These are phyloP conservation scores for Danio choprae DNA, from an alignment of 2,797 vertebrate species.

Conservation along the genomic window DNA sequence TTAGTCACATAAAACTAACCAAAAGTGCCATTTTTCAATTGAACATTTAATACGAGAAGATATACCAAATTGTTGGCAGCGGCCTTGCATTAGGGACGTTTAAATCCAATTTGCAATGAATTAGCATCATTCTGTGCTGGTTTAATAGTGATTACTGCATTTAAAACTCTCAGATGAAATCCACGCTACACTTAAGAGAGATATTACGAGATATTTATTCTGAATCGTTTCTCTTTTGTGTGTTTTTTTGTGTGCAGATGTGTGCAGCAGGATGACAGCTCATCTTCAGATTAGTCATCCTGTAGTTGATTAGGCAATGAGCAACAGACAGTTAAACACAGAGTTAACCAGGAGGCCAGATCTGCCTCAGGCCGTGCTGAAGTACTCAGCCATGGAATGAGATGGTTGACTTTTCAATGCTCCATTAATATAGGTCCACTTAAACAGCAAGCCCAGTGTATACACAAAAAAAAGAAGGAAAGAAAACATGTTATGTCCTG, in stretches of 20 bases:
- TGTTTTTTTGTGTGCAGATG: constrained; percentile 6
- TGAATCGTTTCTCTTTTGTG: background rate
- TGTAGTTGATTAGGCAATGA: constrained; percentile 62
- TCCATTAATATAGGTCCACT: constrained; percentile 73
- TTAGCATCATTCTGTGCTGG: background rate
- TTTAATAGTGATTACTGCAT: constrained; percentile 19
- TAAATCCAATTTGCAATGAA: constrained; percentile 26
- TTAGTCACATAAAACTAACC: background rate
- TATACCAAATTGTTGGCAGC: constrained; percentile 20
- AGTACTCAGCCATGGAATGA: constrained; percentile 75
- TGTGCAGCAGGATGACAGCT: constrained; percentile 70
- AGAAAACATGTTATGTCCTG: constrained; percentile 44
- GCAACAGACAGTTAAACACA: constrained; percentile 63
- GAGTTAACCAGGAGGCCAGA: constrained; percentile 73
- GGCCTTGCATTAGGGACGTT: constrained; percentile 13
- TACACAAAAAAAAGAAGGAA: constrained; percentile 47
- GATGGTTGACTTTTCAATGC: constrained; percentile 74
- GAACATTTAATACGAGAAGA: background rate
- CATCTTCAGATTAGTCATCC: constrained; percentile 76
- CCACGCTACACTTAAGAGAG: constrained; percentile 1
- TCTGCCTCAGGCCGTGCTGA: constrained; percentile 70
- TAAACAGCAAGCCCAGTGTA: constrained; percentile 61
- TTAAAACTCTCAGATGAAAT: constrained; percentile 25
- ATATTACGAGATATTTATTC: background rate
- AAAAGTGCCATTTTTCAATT: background rate